A percentile compares a stretch with the other conserved stretches of the same genome.
phyloP scores from a whole-genome alignment of 2,888 invertebrate genomes.

The Lysandra coridon region DNA sequence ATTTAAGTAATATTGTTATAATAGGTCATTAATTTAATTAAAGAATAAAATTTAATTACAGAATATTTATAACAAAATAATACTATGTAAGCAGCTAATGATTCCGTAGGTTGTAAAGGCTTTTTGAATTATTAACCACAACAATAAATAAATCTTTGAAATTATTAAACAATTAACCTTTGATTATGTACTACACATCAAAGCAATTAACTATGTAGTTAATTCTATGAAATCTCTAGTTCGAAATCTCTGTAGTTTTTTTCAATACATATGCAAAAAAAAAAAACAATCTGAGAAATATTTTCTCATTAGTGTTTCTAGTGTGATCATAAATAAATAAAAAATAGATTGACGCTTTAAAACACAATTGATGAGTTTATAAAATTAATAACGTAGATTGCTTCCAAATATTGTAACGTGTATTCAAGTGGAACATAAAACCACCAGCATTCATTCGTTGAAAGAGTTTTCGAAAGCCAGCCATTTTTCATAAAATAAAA shows the following conservation, averaged over 20 bases:
- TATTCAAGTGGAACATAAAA: conserved; percentile 15
- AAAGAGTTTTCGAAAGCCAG: conserved; percentile 27
- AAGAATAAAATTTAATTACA: not conserved
- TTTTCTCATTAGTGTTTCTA: not conserved
- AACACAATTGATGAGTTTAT: not conserved
- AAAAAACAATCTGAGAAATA: no score
- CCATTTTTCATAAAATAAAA: conserved; percentile 31
- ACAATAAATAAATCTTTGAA: not conserved
- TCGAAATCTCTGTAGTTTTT: no score
- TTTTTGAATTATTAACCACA: not conserved
- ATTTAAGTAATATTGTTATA: conserved; percentile 7
- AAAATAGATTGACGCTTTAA: not conserved
- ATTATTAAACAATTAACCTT: not conserved
- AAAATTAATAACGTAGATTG: conserved; percentile 14
- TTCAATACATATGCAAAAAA: no score
- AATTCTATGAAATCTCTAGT: no score
- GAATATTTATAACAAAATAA: not conserved
- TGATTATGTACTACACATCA: no score
- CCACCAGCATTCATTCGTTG: conserved; percentile 30
- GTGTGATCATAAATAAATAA: not conserved
- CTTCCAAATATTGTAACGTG: conserved; percentile 18
- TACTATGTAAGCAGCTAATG: not conserved
- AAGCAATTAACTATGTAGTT: no score
- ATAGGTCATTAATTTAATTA: not conserved
- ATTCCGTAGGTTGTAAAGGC: not conserved